phyloP scores from a whole-genome alignment of 2,888 invertebrate species.

The Cylindroiulus punctatus region DNA sequence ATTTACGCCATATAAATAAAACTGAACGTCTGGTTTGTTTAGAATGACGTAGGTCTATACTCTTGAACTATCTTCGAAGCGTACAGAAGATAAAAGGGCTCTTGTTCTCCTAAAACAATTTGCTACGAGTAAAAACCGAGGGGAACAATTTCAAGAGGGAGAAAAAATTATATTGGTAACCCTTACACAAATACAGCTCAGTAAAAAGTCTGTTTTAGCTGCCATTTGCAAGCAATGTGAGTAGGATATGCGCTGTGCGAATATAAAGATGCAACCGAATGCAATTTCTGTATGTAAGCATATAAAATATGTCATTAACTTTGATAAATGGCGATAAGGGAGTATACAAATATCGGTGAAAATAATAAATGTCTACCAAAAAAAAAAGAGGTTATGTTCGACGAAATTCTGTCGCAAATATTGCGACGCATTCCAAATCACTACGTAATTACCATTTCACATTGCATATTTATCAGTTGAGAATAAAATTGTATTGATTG shows the following conservation, averaged over 20 bases:
- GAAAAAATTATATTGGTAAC: not conserved
- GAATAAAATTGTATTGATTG: too few species aligned
- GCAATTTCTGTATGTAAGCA: not conserved
- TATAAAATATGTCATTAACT: not conserved
- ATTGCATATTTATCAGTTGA: too few species aligned
- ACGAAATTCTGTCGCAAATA: too few species aligned
- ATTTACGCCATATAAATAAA: not conserved
- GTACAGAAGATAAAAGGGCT: not conserved
- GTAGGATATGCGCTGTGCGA: too few species aligned
- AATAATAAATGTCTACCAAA: not conserved
- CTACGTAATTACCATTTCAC: too few species aligned
- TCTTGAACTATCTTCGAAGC: slow-evolving; percentile 19
- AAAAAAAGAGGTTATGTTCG: too few species aligned
- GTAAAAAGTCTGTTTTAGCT: not conserved
- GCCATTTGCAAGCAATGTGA: not conserved
- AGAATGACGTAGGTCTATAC: not conserved
- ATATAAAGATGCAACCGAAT: not conserved
- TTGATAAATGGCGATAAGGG: not conserved
- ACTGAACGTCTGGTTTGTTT: slow-evolving; percentile 29
- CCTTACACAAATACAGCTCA: not conserved
- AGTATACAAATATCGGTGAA: not conserved
- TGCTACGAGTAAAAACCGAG: not conserved
- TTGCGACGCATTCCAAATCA: too few species aligned
- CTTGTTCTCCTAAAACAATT: not conserved
- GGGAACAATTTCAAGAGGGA: not conserved